Base-by-base conservation (phyloP, 2,797 vertebrate genomes). In the Clamator glandarius region DNA sequence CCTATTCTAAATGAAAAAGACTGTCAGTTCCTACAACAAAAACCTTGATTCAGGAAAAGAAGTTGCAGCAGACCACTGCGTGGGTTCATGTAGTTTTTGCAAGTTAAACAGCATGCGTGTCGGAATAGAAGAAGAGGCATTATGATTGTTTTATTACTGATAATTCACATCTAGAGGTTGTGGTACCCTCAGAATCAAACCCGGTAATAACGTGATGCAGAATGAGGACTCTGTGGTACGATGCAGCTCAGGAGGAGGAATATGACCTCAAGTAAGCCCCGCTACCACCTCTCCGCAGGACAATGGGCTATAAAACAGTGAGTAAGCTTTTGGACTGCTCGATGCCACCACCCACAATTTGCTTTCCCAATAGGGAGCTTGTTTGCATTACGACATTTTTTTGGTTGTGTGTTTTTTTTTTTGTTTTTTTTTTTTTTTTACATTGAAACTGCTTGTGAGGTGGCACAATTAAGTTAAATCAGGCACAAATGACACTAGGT, bases 1-100 rank as follows among this genome's bases (percentile, higher is more conserved):
- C 99, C 99, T 97, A 99, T 99, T 97, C 99, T 99, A 67, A 87
- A 88, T 14, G 77, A 86, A 79, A 93, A 95, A 84, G 18, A 4
- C 26, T 11, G 57, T 96, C 80, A 96, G 73, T 33, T 18, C 92
- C 13, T 5, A 25, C 0, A 10, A 24, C 21, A 6, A 3, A 4
- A 18, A 11, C 28, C 59, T 44, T 6, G 36, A 9, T 13, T 33
- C 25, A 1, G 35, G 20, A 10, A 12, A 48, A 20, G 19, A 24
- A 20, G 29, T 20, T 29, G 19, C 24, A 16, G 70, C 1, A 0
- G 39, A 7, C 5, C 11, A 5, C 19, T 18, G 0, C 19, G 6
- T 61, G 0, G 23, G 5, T 57, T 44, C 4, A 0, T 6, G 31
- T 15, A 1, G 24, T 2, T 51, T 15, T 72, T 15, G 8, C n/a